A percentile compares a stretch with the other conserved stretches of the same genome.
Evolutionary conservation across 2,888 invertebrate species (phyloP).

Genomic region (Eupithecia dodoneata): DNA sequence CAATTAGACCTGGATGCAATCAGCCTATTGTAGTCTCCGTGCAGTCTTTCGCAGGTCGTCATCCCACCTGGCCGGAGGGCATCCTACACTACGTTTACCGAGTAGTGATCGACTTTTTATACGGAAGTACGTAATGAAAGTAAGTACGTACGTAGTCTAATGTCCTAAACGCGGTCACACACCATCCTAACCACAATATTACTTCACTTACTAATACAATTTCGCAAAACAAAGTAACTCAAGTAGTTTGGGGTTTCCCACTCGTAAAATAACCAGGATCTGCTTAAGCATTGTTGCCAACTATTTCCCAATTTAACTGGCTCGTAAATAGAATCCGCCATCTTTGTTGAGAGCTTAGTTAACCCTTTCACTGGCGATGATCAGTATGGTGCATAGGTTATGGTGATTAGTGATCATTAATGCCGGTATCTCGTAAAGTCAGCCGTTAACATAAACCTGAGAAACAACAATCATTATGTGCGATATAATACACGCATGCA

Average conservation of each 20-base stretch:
- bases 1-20: too few relatives aligned
- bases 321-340: conserved; percentile 6
- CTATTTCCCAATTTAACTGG: conserved; percentile 2
- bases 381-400: conserved; percentile 2
- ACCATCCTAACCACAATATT: background rate
- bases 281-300: conserved; percentile 3
- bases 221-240: background rate
- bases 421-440: background rate
- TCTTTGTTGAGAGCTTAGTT: background rate
- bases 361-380: conserved; percentile 4
- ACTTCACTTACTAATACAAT: background rate
- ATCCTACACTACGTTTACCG: too few relatives aligned
- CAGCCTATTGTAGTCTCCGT: too few relatives aligned
- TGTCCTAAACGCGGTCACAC: background rate
- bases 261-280: conserved; percentile 8
- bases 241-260: background rate
- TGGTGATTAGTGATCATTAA: background rate
- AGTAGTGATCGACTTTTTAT: too few relatives aligned
- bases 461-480: background rate
- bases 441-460: background rate
- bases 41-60: too few relatives aligned
- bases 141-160: too few relatives aligned
- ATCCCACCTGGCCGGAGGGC: too few relatives aligned
- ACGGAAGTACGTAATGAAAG: too few relatives aligned
- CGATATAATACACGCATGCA: background rate